Conservation (phyloP, 2,113 vertebrate species). For the Grammomys dolichurus region DNA sequence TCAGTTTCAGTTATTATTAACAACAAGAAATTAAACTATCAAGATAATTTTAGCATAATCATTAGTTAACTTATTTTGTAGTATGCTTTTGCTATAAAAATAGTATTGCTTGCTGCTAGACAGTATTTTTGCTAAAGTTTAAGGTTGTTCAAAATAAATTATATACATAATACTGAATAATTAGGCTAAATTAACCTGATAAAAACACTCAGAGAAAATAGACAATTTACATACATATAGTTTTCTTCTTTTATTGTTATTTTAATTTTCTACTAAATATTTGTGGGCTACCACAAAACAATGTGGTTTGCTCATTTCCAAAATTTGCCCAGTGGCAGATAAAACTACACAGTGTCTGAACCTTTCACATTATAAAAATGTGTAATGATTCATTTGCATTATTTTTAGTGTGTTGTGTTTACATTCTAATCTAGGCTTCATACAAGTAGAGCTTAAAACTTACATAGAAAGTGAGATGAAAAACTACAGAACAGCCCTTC, state of each 20-base stretch:
- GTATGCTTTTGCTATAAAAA: neutral
- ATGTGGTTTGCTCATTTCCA: neutral
- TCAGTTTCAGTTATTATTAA: neutral
- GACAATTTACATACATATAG: neutral
- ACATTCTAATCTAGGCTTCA: neutral
- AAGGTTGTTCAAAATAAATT: neutral
- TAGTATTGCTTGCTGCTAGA: neutral
- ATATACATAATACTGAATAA: neutral
- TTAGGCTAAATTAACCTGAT: neutral
- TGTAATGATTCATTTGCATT: neutral
- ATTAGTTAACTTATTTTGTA: neutral
- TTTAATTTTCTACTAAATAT: neutral
- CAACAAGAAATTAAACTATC: neutral
- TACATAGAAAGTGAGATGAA: neutral
- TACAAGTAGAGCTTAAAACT: neutral
- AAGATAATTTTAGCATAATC: neutral
- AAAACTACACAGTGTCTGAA: neutral
- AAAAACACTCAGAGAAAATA: neutral
- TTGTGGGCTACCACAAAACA: neutral
- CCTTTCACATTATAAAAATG: neutral
- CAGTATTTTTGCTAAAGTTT: neutral
- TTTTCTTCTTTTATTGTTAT: neutral
- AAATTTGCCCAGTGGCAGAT: neutral
- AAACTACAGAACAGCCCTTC: neutral
- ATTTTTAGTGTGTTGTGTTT: neutral